Percentiles rank a stretch among this genome's conserved stretches.
These are phyloP conservation scores for Passer montanus DNA, from an alignment of 2,113 vertebrate species.

Conservation along the genomic window DNA sequence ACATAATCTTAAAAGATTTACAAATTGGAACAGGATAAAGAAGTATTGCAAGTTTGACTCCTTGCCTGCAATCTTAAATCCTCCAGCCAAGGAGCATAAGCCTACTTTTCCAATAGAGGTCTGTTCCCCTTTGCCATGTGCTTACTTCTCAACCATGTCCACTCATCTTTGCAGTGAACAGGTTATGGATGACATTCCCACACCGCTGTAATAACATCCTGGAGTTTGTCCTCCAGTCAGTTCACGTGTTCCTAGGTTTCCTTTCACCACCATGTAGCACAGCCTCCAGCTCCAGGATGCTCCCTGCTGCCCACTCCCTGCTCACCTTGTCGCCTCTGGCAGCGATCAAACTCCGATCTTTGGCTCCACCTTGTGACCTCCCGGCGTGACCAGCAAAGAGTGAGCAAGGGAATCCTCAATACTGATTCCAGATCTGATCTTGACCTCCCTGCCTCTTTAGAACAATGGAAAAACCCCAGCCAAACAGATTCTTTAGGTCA, in stretches of 20 bases:
- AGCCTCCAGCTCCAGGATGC: not conserved
- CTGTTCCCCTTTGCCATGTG: not conserved
- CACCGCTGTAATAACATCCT: not conserved
- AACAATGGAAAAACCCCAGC: not conserved
- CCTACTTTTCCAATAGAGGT: not conserved
- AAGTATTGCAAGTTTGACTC: not conserved
- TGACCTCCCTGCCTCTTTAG: not conserved
- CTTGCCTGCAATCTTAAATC: not conserved
- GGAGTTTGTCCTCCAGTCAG: not conserved
- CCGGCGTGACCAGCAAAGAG: rapidly evolving
- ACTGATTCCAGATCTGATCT: not conserved
- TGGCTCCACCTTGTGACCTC: constrained; percentile 28
- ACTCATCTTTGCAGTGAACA: not conserved
- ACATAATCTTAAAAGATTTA: not conserved
- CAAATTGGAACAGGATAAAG: not conserved
- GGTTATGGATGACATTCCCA: not conserved
- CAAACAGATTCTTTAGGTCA: not conserved
- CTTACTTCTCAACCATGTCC: not conserved
- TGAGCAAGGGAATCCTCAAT: not conserved
- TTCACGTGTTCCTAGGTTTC: not conserved
- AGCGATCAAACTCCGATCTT: not conserved
- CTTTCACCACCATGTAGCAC: not conserved
- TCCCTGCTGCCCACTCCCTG: not conserved
- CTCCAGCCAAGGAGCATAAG: not conserved
- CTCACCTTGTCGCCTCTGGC: no score